These are phyloP conservation scores for Seira sanloemensis DNA, from an alignment of 2,888 invertebrate species.

Conservation along the genomic window DNA sequence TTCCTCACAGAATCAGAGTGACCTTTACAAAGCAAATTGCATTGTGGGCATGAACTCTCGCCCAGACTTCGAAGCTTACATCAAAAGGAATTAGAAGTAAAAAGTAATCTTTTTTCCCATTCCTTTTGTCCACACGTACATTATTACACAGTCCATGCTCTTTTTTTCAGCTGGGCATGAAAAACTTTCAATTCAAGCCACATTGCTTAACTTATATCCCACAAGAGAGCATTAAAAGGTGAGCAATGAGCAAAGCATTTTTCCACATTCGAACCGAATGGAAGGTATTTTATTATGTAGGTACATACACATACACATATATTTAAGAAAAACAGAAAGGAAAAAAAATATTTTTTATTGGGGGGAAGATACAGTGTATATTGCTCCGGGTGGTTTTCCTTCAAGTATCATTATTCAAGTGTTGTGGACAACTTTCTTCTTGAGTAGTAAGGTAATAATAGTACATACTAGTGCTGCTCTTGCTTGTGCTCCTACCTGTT, in stretches of 20 bases:
- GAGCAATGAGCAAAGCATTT: no score
- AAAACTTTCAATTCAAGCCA: no score
- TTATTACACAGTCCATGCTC: no score
- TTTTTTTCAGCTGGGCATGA: no score
- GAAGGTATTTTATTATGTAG: no score
- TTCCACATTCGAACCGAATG: no score
- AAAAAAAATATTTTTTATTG: constrained; percentile 38
- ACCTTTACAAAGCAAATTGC: not conserved
- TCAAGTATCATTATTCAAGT: constrained; percentile 66
- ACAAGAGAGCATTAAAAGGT: no score
- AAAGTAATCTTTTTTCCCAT: constrained; percentile 3
- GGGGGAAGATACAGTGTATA: constrained; percentile 52
- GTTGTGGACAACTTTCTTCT: constrained; percentile 64
- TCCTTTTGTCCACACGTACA: no score
- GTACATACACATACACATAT: no score
- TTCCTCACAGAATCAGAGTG: constrained; percentile 3
- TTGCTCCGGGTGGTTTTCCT: constrained; percentile 67
- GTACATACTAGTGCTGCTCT: no score
- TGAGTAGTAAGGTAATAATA: not conserved
- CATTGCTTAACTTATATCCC: no score
- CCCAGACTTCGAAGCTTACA: not conserved
- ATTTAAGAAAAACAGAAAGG: no score
- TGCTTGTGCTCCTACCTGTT: constrained; percentile 47
- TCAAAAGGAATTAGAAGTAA: not conserved
- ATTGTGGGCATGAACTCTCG: not conserved